Conservation (phyloP, 2,797 vertebrate species). For the Rhinoraja longicauda region DNA sequence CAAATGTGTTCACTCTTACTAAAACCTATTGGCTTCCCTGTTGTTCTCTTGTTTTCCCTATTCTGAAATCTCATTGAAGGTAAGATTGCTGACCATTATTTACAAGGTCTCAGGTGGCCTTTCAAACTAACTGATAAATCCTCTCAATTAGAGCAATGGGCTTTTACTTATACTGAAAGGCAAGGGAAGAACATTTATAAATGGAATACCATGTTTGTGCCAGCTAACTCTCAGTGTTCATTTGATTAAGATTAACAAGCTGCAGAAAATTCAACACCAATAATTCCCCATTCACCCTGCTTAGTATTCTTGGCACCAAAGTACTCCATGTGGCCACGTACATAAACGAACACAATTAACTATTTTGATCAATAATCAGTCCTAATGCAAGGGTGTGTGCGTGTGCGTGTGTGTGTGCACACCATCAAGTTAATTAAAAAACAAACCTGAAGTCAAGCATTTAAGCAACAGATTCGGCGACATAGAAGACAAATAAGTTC, state of each 20-base stretch:
- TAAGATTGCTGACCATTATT: background rate
- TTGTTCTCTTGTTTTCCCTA: background rate
- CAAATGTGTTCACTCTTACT: too few relatives aligned
- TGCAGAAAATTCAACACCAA: background rate
- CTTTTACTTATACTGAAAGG: background rate
- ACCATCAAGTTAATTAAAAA: background rate
- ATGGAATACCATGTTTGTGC: background rate
- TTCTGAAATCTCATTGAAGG: background rate
- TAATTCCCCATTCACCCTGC: background rate
- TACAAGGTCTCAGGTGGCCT: background rate
- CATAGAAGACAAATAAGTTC: background rate
- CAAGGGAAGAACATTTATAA: background rate
- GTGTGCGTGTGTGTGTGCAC: too few relatives aligned
- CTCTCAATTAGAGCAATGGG: background rate
- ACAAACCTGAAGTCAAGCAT: background rate
- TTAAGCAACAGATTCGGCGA: background rate
- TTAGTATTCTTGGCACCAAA: background rate
- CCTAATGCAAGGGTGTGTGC: background rate
- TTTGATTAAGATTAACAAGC: too few relatives aligned
- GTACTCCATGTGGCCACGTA: background rate
- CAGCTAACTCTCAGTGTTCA: background rate
- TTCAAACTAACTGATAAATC: background rate
- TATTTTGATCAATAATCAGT: background rate
- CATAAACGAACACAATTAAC: too few relatives aligned
- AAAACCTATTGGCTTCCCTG: background rate